A percentile compares a stretch with the other conserved stretches of the same genome.
Evolutionary conservation across 2,113 vertebrate genomes (phyloP).

Genomic region (Calyptommatus sinebrachiatus): DNA sequence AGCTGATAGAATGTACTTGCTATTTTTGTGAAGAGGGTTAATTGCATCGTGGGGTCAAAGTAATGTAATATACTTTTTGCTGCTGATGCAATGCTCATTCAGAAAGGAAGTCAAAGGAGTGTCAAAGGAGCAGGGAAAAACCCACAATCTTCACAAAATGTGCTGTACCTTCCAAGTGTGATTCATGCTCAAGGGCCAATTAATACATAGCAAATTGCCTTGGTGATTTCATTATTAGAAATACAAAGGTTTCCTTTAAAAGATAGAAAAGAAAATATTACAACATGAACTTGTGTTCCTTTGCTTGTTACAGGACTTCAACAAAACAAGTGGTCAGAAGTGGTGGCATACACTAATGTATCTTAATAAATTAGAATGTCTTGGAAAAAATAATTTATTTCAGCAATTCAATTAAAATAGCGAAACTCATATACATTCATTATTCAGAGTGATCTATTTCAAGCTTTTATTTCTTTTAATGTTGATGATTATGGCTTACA

Average conservation of each 20-base stretch:
- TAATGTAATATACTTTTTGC: background rate
- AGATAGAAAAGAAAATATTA: background rate
- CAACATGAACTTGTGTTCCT: background rate
- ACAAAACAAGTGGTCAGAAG: background rate
- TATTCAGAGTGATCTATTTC: too few relatives aligned
- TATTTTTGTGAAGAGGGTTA: rapidly evolving
- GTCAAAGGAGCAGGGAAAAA: background rate
- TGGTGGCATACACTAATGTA: background rate
- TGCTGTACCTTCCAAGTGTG: background rate
- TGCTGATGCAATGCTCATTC: background rate
- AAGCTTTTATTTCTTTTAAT: too few relatives aligned
- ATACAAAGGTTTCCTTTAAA: background rate
- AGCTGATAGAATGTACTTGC: rapidly evolving
- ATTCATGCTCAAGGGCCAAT: background rate
- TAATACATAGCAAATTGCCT: rapidly evolving
- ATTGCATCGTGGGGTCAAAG: background rate
- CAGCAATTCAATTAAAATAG: too few relatives aligned
- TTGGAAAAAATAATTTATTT: too few relatives aligned
- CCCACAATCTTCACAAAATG: conserved; percentile 3
- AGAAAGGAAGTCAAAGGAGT: background rate
- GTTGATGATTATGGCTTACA: too few relatives aligned
- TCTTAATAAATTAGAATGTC: background rate
- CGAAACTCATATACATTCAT: too few relatives aligned
- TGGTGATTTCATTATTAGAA: background rate
- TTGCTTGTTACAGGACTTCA: too few relatives aligned